Evolutionary conservation across 2,797 vertebrate genomes (phyloP).

Genomic region (Thamnophis elegans): DNA sequence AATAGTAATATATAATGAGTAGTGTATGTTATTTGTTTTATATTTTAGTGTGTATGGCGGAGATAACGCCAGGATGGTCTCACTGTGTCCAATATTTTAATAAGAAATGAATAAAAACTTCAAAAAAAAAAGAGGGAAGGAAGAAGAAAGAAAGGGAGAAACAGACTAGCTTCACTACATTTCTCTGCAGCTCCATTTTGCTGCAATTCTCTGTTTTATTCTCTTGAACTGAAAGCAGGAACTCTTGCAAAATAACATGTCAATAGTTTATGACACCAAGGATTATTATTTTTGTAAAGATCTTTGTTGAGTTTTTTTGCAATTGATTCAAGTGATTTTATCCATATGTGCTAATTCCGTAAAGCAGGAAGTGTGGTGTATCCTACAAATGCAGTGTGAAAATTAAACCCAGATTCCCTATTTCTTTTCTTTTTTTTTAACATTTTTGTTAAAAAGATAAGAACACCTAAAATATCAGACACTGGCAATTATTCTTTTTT

Average conservation of each 20-base stretch:
- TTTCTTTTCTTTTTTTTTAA: neutral
- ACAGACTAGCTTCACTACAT: neutral
- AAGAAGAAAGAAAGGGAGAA: neutral
- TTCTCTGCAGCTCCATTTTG: neutral
- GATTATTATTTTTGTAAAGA: neutral
- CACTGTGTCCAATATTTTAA: too few species aligned
- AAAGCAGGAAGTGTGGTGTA: neutral
- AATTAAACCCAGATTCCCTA: neutral
- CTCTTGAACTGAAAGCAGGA: neutral
- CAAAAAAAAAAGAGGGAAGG: neutral
- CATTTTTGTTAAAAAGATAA: neutral
- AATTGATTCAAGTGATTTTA: neutral
- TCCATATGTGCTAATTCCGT: neutral
- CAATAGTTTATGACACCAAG: neutral
- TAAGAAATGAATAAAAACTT: too few species aligned
- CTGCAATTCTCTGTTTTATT: neutral
- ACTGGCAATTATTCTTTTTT: neutral
- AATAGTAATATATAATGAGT: too few species aligned
- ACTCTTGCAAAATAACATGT: neutral
- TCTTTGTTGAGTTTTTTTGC: neutral
- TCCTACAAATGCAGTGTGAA: neutral
- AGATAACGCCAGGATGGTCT: too few species aligned
- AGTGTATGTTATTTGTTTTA: too few species aligned
- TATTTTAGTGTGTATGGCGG: too few species aligned
- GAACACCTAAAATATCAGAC: neutral